Base-by-base conservation (phyloP, 2,113 vertebrate species). In the Acrocephalus arundinaceus region DNA sequence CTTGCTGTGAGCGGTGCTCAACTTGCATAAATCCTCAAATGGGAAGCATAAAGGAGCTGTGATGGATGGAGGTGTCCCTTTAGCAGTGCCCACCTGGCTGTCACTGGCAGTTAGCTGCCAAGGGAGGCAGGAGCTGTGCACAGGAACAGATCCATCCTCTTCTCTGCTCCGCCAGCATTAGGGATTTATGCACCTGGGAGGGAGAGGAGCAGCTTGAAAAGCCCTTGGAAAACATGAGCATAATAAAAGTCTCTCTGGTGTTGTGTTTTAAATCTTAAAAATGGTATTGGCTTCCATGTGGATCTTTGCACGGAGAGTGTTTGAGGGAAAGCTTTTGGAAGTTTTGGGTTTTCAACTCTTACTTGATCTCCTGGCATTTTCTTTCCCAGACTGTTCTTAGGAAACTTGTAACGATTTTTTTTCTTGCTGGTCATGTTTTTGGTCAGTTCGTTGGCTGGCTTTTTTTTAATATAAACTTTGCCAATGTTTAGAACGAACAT, bases 141-240 rank as follows among this genome's bases (percentile, higher is more conserved):
- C 0, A 2, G 72, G 72, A 35, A 3, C 71, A 79, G 37, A 45
- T 31, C 58, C 35, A 14, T 48, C 48, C 74, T 24, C 48, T n/a
- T 6, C 17, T 0, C 45, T 22, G 3, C 74, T 19, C n/a, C 24
- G 19, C 58, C 9, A 3, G 7, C 0, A 0, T 3, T 2, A 4
- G 49, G 49, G 27, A 10, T 89, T 87, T 45, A 7, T 52, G 63
- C 27, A 33, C 11, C 67, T 66, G 35, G 1, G 35, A 70, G 46
- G 8, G 46, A 37, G 23, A 59, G 11, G 30, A 73, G 31, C 19
- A 15, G 20, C 41, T 59, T 67, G 57, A 48, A 92, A 70, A 55
- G 41, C 83, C 78, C 73, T 63, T 35, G n/a, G 52, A 39, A 90
- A 93, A 11, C 33, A 15, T 10, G 45, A 43, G 11, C 4, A 3